These are phyloP conservation scores for Cheilosia vernalis DNA, from an alignment of 2,888 invertebrate genomes.

Conservation along the genomic window DNA sequence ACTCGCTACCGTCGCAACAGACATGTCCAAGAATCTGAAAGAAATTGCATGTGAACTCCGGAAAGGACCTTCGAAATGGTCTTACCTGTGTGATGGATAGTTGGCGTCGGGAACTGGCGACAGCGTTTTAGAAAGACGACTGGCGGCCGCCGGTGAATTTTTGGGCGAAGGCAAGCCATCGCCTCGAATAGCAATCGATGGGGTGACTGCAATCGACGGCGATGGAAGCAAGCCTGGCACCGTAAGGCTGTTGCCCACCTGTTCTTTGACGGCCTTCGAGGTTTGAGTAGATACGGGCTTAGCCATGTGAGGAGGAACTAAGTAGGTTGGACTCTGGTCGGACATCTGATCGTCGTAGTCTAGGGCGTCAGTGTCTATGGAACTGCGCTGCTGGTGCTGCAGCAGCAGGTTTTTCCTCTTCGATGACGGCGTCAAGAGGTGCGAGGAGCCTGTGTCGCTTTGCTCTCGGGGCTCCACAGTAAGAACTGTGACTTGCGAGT, in stretches of 20 bases:
- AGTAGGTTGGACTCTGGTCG: constrained; percentile 83
- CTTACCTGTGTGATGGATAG: constrained; percentile 56
- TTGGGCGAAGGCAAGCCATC: constrained; percentile 47
- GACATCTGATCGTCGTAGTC: constrained; percentile 88
- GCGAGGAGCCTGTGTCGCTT: constrained; percentile 84
- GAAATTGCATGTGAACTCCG: background rate
- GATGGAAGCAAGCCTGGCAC: constrained; percentile 72
- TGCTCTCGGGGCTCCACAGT: constrained; percentile 86
- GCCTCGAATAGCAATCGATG: constrained; percentile 78
- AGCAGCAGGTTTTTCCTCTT: constrained; percentile 90
- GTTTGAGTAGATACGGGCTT: constrained; percentile 54
- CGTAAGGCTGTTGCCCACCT: constrained; percentile 64
- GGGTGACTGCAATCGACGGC: constrained; percentile 86
- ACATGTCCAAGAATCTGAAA: constrained; percentile 51
- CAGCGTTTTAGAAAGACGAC: constrained; percentile 52
- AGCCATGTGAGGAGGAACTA: constrained; percentile 52
- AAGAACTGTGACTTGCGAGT: constrained; percentile 93
- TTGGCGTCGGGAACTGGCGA: constrained; percentile 40
- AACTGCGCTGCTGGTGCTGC: constrained; percentile 93
- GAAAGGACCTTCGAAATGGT: no score
- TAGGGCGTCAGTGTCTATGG: constrained; percentile 92
- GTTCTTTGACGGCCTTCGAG: constrained; percentile 72
- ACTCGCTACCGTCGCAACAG: constrained; percentile 39
- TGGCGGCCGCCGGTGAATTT: constrained; percentile 29
- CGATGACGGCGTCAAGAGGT: constrained; percentile 90